These are phyloP conservation scores for Montipora foliosa DNA, from an alignment of 64 coral and sea anemone genomes.

Conservation along the genomic window DNA sequence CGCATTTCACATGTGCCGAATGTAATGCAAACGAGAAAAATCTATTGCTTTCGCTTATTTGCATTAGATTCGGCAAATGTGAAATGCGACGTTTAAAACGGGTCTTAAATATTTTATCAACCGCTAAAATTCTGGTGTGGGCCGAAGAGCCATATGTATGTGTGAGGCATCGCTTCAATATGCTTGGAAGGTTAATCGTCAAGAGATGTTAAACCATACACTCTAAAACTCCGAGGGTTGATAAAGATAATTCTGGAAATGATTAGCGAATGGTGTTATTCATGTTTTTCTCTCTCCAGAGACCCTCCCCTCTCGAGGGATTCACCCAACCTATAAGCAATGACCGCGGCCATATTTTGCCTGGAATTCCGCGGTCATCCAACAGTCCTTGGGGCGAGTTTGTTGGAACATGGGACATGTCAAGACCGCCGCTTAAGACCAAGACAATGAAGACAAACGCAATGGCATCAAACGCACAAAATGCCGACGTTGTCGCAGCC, in stretches of 20 bases:
- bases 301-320: conserved; percentile 91
- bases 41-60: too few relatives aligned
- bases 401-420: conserved; percentile 93
- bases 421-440: conserved; percentile 70
- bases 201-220: too few relatives aligned
- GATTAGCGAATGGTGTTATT: background rate
- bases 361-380: conserved; percentile 81
- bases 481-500: background rate
- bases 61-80: too few relatives aligned
- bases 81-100: too few relatives aligned
- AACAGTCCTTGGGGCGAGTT: conserved; percentile 95
- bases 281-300: conserved; percentile 54
- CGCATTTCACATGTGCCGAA: too few relatives aligned
- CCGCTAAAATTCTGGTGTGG: too few relatives aligned
- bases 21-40: too few relatives aligned
- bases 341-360: conserved; percentile 86
- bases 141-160: too few relatives aligned
- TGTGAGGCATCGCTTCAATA: too few relatives aligned
- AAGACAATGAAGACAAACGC: conserved; percentile 89
- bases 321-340: conserved; percentile 91
- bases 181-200: too few relatives aligned
- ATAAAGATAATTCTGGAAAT: background rate
- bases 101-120: too few relatives aligned
- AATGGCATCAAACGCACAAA: background rate
- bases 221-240: too few relatives aligned